These are phyloP conservation scores for Palythoa grandis DNA, from an alignment of 92 coral and sea anemone species.

Conservation along the genomic window DNA sequence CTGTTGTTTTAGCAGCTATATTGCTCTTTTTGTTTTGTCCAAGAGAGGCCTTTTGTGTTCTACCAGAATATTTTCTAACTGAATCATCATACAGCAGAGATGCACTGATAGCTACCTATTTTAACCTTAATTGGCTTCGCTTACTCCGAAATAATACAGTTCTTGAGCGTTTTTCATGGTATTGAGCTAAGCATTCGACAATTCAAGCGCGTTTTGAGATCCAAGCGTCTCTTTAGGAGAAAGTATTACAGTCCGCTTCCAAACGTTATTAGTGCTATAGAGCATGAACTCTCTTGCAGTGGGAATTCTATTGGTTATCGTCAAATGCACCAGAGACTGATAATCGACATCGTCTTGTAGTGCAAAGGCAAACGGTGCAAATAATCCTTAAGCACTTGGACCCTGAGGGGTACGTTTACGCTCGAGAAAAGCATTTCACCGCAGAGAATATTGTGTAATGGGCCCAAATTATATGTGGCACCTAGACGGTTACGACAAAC, in stretches of 20 bases:
- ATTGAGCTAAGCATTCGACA: too few relatives aligned
- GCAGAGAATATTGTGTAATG: not conserved
- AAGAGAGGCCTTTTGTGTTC: too few relatives aligned
- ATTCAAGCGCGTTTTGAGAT: too few relatives aligned
- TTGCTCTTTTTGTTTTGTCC: too few relatives aligned
- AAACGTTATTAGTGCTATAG: conserved; percentile 2
- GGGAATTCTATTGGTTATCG: not conserved
- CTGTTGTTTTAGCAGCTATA: too few relatives aligned
- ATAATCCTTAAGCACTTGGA: not conserved
- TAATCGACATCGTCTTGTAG: conserved; percentile 17
- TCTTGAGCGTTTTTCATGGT: too few relatives aligned
- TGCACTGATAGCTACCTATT: too few relatives aligned
- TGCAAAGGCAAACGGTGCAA: conserved; percentile 4
- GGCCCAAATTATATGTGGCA: not conserved
- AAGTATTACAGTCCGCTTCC: not conserved
- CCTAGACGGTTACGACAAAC: not conserved
- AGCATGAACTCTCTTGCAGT: conserved; percentile 26
- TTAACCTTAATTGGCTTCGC: too few relatives aligned
- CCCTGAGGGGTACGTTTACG: conserved; percentile 12
- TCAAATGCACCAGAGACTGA: conserved; percentile 35
- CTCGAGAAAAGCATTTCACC: conserved; percentile 16
- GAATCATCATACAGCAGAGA: too few relatives aligned
- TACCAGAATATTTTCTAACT: too few relatives aligned
- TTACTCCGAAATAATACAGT: too few relatives aligned
- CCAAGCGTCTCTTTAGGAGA: too few relatives aligned